Percentiles rank a stretch among this genome's conserved stretches.
phyloP scores from a whole-genome alignment of 2,797 vertebrate genomes.

The Sebastes jordani region DNA sequence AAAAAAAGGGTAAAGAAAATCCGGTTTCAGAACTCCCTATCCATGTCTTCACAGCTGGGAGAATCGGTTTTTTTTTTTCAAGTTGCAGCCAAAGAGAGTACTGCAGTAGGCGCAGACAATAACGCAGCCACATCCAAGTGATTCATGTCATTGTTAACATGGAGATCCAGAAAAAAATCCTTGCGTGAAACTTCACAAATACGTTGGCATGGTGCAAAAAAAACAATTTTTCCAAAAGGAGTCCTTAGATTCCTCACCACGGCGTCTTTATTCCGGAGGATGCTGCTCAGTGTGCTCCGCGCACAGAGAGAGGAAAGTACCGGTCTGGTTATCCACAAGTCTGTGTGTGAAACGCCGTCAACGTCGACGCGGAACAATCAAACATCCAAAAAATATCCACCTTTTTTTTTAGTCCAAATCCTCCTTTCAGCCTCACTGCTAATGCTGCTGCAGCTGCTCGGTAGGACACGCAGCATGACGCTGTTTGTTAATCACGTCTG shows the following conservation, averaged over 20 bases:
- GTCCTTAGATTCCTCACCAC: conserved; percentile 38
- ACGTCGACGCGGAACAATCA: conserved; percentile 8
- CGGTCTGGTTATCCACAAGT: conserved; percentile 55
- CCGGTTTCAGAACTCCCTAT: conserved; percentile 49
- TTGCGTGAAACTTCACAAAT: conserved; percentile 43
- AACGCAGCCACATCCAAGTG: conserved; percentile 72
- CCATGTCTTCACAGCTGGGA: conserved; percentile 37
- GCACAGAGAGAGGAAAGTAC: conserved; percentile 58
- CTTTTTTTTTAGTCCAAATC: conserved; percentile 38
- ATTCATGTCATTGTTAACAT: conserved; percentile 38
- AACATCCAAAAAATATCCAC: conserved; percentile 58
- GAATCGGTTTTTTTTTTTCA: conserved; percentile 37
- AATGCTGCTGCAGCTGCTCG: conserved; percentile 20
- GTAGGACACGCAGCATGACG: conserved; percentile 58
- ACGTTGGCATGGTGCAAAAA: conserved; percentile 38
- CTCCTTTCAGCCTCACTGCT: conserved; percentile 21
- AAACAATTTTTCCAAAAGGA: conserved; percentile 26
- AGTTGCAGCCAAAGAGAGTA: conserved; percentile 67
- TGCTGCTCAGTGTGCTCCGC: conserved; percentile 64
- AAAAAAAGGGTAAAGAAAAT: background rate
- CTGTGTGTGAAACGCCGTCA: conserved; percentile 27
- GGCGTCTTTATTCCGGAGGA: conserved; percentile 33
- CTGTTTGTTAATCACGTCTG: conserved; percentile 73
- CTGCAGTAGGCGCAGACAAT: conserved; percentile 61
- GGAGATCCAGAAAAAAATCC: conserved; percentile 51